Conservation (phyloP, 2,888 invertebrate genomes). For the Thecocarcelia acutangulata region DNA sequence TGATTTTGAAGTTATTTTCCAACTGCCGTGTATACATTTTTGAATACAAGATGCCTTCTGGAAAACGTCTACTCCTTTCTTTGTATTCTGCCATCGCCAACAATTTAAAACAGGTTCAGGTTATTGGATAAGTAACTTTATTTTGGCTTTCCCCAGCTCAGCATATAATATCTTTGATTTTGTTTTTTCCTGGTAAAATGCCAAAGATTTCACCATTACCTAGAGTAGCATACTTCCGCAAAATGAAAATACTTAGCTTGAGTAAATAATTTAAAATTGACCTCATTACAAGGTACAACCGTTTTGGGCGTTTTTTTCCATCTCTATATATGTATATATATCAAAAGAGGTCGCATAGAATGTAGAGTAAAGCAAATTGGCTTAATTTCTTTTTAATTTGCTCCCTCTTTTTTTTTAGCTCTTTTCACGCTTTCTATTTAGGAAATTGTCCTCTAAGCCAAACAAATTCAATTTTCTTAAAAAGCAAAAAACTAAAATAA, state of each 20-base stretch:
- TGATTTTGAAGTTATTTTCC: too few relatives aligned
- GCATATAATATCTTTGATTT: too few relatives aligned
- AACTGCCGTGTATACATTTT: too few relatives aligned
- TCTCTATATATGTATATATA: background rate
- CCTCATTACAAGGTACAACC: constrained; percentile 65
- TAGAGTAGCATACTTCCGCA: too few relatives aligned
- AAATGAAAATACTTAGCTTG: background rate
- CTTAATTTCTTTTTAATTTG: constrained; percentile 81
- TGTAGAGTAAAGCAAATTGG: constrained; percentile 76
- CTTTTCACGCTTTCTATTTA: constrained; percentile 44
- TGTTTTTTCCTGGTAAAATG: too few relatives aligned
- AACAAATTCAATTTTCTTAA: constrained; percentile 65
- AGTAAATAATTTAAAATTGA: constrained; percentile 73
- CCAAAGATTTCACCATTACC: too few relatives aligned
- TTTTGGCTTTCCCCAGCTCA: too few relatives aligned
- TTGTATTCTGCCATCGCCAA: too few relatives aligned
- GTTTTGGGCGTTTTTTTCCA: constrained; percentile 14
- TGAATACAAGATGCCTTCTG: too few relatives aligned
- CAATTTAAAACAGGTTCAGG: too few relatives aligned
- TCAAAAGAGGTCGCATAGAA: constrained; percentile 61
- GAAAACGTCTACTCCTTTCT: too few relatives aligned
- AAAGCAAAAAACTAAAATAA: constrained; percentile 40
- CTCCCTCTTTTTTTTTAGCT: constrained; percentile 72
- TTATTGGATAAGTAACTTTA: too few relatives aligned
- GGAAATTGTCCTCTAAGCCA: constrained; percentile 49